Conservation (phyloP, 2,113 vertebrate species). For the Herpailurus yagouaroundi region DNA sequence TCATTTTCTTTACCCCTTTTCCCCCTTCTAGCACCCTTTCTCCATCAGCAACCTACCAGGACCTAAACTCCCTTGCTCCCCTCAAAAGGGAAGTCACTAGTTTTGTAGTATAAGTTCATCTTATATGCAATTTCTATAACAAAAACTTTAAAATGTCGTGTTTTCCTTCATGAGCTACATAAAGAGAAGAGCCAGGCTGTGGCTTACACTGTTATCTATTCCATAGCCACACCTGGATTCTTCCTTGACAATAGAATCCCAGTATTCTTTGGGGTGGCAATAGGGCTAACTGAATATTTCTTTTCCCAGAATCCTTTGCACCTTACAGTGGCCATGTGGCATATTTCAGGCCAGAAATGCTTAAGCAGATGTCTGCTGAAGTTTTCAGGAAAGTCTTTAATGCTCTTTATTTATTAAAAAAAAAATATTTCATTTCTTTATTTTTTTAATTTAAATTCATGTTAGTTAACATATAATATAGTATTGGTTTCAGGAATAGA, state of each 20-base stretch:
- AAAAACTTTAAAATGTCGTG: not conserved
- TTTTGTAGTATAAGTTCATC: not conserved
- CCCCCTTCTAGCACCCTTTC: not conserved
- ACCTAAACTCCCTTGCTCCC: not conserved
- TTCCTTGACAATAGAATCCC: not conserved
- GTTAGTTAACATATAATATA: too few species aligned
- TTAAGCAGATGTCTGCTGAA: not conserved
- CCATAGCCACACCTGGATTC: not conserved
- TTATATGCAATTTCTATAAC: not conserved
- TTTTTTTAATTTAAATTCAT: too few species aligned
- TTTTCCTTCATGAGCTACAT: not conserved
- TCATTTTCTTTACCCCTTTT: not conserved
- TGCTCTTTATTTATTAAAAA: too few species aligned
- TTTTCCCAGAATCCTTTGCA: not conserved
- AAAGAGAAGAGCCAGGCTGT: not conserved
- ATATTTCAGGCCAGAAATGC: not conserved
- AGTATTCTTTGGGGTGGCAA: not conserved
- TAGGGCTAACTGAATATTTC: not conserved
- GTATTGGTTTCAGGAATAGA: too few species aligned
- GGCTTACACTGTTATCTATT: not conserved
- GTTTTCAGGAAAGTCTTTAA: not conserved
- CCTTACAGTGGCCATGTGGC: not conserved
- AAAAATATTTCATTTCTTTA: too few species aligned
- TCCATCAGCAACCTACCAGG: not conserved
- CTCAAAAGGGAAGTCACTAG: not conserved